A percentile compares a stretch with the other conserved stretches of the same genome.
phyloP scores from a whole-genome alignment of 2,113 vertebrate species.

The Eulemur macaco region DNA sequence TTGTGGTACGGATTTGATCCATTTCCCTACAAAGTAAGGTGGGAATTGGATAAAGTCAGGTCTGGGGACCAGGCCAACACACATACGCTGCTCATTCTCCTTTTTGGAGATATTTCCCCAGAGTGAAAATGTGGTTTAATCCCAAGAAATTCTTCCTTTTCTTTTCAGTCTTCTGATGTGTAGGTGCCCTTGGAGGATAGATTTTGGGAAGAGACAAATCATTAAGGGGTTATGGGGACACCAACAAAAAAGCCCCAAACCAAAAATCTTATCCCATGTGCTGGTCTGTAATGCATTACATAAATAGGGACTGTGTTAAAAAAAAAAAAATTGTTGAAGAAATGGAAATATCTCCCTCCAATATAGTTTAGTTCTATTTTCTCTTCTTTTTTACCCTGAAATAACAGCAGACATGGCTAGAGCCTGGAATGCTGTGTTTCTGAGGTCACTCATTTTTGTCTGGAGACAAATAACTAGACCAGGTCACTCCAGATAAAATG shows the following conservation, averaged over 20 bases:
- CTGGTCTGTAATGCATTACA: neutral
- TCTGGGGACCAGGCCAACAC: neutral
- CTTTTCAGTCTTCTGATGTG: neutral
- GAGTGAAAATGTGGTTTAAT: neutral
- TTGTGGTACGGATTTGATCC: neutral
- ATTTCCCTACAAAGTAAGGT: neutral
- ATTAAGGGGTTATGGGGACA: neutral
- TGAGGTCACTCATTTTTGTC: neutral
- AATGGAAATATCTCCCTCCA: neutral
- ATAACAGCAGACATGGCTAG: neutral
- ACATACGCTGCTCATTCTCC: neutral
- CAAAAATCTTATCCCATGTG: neutral
- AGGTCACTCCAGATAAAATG: neutral
- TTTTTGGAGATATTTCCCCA: neutral
- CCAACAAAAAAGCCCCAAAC: neutral
- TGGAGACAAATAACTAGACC: neutral
- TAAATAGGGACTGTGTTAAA: neutral
- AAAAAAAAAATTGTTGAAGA: neutral
- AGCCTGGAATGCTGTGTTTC: neutral
- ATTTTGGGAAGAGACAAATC: neutral
- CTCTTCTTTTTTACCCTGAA: neutral
- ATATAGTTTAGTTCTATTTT: neutral
- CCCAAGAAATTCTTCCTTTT: neutral
- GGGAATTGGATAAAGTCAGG: neutral
- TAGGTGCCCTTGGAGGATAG: neutral